A percentile compares a stretch with the other conserved stretches of the same genome.
phyloP scores from a whole-genome alignment of 2,888 invertebrate species.

The Frankliniella fusca region DNA sequence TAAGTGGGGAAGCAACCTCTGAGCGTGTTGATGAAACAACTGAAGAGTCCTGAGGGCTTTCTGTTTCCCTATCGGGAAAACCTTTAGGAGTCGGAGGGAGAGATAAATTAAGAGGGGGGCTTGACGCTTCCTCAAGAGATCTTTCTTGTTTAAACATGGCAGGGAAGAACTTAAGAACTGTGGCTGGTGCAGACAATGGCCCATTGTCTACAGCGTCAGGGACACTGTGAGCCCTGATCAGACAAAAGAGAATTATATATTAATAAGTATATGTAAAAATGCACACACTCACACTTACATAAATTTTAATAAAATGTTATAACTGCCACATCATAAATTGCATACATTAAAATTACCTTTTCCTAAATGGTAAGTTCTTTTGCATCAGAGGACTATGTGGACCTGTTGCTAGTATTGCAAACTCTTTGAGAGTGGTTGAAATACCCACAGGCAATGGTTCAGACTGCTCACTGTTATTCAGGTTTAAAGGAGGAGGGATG shows the following conservation, averaged over 20 bases:
- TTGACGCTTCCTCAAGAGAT: background rate
- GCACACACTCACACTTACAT: too few species aligned
- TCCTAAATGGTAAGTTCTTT: conserved; percentile 41
- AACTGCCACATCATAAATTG: background rate
- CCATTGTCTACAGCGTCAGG: background rate
- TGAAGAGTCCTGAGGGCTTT: background rate
- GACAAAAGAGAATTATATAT: conserved; percentile 7
- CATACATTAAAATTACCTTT: conserved; percentile 38
- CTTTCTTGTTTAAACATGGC: background rate
- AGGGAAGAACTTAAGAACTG: background rate
- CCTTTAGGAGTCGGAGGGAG: background rate
- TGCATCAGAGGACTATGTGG: conserved; percentile 40
- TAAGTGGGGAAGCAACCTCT: background rate
- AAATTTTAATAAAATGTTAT: background rate
- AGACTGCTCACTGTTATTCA: conserved; percentile 34
- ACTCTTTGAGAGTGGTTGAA: conserved; percentile 36
- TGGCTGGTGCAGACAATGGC: background rate
- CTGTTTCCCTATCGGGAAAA: background rate
- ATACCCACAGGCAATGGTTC: conserved; percentile 27
- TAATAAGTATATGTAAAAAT: background rate
- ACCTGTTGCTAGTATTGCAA: conserved; percentile 39
- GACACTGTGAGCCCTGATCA: conserved; percentile 29
- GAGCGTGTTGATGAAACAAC: background rate
- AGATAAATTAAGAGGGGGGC: background rate
- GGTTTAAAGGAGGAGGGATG: conserved; percentile 40